Conservation (phyloP, 2,113 vertebrate species). For the Prinia subflava region DNA sequence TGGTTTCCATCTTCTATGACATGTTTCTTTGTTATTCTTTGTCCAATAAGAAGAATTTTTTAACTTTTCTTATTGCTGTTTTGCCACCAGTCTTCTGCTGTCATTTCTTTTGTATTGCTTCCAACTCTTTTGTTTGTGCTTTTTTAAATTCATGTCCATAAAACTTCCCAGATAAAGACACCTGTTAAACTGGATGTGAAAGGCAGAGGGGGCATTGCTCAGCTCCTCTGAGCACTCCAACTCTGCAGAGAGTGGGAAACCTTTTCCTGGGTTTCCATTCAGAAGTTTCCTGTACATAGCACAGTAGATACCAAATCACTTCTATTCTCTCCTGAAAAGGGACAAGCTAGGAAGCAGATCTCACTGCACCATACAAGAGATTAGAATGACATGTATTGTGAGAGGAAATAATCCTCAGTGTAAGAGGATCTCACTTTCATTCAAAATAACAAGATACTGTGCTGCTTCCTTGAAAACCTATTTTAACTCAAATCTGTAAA, state of each 20-base stretch:
- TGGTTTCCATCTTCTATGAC: background rate
- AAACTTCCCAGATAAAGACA: background rate
- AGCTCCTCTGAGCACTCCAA: background rate
- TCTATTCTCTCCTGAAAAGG: background rate
- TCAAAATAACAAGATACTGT: background rate
- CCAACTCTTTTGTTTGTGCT: rapidly evolving
- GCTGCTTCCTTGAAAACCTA: background rate
- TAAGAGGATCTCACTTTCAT: background rate
- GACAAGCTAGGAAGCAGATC: background rate
- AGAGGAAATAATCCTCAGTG: background rate
- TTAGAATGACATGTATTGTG: background rate
- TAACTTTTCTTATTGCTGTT: background rate
- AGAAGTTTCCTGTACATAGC: background rate
- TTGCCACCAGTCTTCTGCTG: background rate
- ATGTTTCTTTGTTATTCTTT: background rate
- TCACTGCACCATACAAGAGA: background rate
- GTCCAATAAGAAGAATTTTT: background rate
- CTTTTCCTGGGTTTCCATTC: background rate
- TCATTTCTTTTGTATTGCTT: background rate
- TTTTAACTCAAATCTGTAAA: background rate
- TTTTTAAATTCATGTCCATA: background rate
- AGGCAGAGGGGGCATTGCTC: background rate
- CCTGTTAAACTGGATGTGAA: rapidly evolving
- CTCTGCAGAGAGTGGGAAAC: background rate
- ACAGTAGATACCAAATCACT: background rate